Evolutionary conservation across 2,797 vertebrate species (phyloP).

Genomic region (Alcedo atthis): DNA sequence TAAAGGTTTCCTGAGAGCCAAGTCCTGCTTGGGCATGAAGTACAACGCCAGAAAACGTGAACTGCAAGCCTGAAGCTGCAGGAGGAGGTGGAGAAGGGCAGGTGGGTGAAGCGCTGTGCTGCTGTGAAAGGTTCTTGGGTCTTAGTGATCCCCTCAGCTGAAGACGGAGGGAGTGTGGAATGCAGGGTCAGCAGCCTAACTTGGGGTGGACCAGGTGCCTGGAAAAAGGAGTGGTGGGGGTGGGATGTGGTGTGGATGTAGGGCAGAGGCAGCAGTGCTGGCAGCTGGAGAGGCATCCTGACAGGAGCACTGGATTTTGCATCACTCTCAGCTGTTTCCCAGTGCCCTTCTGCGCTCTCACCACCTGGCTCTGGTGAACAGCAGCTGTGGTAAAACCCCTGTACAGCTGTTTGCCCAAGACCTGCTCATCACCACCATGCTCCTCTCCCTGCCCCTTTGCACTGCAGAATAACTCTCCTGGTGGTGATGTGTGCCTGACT

Average conservation of each 20-base stretch:
- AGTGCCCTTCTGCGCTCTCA: not conserved
- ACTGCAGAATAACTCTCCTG: not conserved
- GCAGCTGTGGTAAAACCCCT: not conserved
- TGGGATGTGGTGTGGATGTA: not conserved
- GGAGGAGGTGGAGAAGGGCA: not conserved
- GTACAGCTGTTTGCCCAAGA: not conserved
- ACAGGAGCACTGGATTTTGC: not conserved
- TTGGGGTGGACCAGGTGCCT: no score
- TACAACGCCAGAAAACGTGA: not conserved
- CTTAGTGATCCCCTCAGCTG: fast-evolving
- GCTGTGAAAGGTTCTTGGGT: not conserved
- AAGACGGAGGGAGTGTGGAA: fast-evolving
- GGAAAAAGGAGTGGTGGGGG: not conserved
- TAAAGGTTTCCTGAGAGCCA: not conserved
- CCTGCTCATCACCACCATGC: not conserved
- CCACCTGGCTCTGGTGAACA: not conserved
- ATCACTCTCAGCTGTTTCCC: not conserved
- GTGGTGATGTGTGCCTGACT: not conserved
- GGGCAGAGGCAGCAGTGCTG: not conserved
- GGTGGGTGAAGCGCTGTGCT: not conserved
- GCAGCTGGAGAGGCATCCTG: not conserved
- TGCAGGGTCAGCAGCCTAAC: not conserved
- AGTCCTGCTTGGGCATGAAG: not conserved
- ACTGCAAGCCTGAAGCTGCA: not conserved
- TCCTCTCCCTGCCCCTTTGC: not conserved